phyloP scores from a whole-genome alignment of 35 echinoderm and acorn worm species.

The Heliocidaris tuberculata region DNA sequence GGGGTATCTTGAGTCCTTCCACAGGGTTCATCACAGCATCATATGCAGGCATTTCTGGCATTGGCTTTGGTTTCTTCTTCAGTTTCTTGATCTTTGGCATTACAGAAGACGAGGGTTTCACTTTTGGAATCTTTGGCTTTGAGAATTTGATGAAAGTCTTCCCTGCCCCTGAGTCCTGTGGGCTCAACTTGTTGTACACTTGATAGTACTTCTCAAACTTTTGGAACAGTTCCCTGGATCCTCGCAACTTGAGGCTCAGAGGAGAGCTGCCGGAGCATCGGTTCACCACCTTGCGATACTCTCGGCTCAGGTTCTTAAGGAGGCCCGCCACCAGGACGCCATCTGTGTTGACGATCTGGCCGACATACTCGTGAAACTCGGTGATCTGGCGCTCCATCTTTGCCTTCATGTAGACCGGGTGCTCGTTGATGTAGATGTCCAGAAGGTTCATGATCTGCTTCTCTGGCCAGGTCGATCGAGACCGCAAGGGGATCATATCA shows the following conservation, averaged over 20 bases:
- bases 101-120: background rate
- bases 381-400: slow-evolving; percentile 35
- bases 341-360: background rate
- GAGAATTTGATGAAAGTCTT: background rate
- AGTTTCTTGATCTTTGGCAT: slow-evolving; percentile 34
- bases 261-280: background rate
- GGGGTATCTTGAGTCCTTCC: background rate
- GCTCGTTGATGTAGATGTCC: slow-evolving; percentile 33
- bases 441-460: background rate
- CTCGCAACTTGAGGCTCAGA: background rate
- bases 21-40: background rate
- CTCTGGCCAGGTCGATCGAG: background rate
- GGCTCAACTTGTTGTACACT: slow-evolving; percentile 6
- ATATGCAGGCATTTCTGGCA: background rate
- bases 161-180: background rate
- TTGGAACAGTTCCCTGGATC: background rate
- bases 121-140: background rate
- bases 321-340: background rate
- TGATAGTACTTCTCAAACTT: slow-evolving; percentile 27
- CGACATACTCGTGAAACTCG: slow-evolving; percentile 20
- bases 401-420: slow-evolving; percentile 1
- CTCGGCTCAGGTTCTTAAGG: slow-evolving; percentile 29
- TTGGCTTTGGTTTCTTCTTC: background rate
- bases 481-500: background rate
- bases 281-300: slow-evolving; percentile 29